Conservation (phyloP, 2,797 vertebrate species). For the Poeciliopsis presidionis region DNA sequence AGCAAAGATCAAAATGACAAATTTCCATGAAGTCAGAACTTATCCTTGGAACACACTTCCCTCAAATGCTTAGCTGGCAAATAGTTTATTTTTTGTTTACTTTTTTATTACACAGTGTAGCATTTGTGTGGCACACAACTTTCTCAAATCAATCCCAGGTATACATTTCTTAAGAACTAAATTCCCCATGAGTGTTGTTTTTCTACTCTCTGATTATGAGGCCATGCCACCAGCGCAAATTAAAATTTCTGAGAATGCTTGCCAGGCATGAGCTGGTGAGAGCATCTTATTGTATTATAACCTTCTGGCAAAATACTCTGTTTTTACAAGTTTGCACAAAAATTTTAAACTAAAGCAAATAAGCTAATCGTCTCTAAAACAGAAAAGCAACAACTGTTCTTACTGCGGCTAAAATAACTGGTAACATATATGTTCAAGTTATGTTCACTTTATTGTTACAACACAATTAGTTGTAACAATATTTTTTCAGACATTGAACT, state of each 20-base stretch:
- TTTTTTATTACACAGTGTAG: background rate
- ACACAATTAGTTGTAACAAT: background rate
- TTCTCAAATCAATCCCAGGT: background rate
- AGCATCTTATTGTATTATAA: background rate
- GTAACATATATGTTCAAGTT: background rate
- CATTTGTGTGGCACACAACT: background rate
- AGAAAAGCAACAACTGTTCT: background rate
- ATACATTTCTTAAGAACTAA: background rate
- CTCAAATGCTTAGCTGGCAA: background rate
- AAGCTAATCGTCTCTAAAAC: background rate
- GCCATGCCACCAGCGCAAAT: background rate
- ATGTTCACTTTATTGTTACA: background rate
- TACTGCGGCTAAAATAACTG: background rate
- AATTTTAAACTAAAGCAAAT: background rate
- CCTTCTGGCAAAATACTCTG: background rate
- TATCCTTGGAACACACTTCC: background rate
- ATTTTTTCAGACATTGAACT: background rate
- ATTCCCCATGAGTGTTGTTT: background rate
- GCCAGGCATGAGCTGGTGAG: background rate
- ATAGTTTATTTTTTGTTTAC: background rate
- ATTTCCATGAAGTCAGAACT: constrained; percentile 14
- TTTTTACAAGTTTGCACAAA: background rate
- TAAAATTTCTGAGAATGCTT: background rate
- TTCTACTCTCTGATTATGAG: background rate
- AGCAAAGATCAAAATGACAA: constrained; percentile 12